Conservation (phyloP, 2,888 invertebrate species). For the Siphlonurus alternatus region DNA sequence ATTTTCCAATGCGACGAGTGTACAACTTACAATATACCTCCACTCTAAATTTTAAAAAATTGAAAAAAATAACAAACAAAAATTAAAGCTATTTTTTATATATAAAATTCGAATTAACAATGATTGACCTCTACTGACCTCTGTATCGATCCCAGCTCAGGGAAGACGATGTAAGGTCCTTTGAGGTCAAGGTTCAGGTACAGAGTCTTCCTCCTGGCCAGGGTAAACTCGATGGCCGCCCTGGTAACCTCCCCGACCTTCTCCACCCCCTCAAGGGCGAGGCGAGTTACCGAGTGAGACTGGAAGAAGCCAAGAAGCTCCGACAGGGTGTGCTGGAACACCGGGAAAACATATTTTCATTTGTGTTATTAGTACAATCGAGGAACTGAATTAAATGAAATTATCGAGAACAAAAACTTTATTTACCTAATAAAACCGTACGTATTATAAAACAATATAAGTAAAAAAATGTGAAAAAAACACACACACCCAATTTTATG, state of each 20-base stretch:
- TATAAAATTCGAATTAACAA: too few relatives aligned
- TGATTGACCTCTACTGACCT: slow-evolving; percentile 39
- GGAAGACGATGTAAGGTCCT: slow-evolving; percentile 57
- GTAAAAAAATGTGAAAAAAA: slow-evolving; percentile 12
- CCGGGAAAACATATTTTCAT: slow-evolving; percentile 11
- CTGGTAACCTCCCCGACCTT: slow-evolving; percentile 15
- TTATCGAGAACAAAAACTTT: too few relatives aligned
- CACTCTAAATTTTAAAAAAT: too few relatives aligned
- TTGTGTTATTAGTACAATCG: too few relatives aligned
- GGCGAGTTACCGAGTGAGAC: slow-evolving; percentile 17
- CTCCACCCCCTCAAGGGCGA: slow-evolving; percentile 12
- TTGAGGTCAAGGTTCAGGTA: slow-evolving; percentile 56
- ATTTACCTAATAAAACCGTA: too few relatives aligned
- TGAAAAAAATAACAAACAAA: too few relatives aligned
- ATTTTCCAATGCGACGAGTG: too few relatives aligned
- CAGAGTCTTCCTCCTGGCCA: slow-evolving; percentile 31
- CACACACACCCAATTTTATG: slow-evolving; percentile 6
- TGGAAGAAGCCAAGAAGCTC: slow-evolving; percentile 53
- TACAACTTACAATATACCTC: too few relatives aligned
- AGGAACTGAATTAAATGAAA: too few relatives aligned
- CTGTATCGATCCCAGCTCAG: slow-evolving; percentile 51
- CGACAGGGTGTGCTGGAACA: slow-evolving; percentile 47
- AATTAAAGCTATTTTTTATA: too few relatives aligned
- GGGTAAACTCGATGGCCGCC: slow-evolving; percentile 15
- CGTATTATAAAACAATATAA: too few relatives aligned